Percentiles rank a stretch among this genome's conserved stretches.
Conservation (phyloP, 2,797 vertebrate species). For the Etheostoma nigrum region DNA sequence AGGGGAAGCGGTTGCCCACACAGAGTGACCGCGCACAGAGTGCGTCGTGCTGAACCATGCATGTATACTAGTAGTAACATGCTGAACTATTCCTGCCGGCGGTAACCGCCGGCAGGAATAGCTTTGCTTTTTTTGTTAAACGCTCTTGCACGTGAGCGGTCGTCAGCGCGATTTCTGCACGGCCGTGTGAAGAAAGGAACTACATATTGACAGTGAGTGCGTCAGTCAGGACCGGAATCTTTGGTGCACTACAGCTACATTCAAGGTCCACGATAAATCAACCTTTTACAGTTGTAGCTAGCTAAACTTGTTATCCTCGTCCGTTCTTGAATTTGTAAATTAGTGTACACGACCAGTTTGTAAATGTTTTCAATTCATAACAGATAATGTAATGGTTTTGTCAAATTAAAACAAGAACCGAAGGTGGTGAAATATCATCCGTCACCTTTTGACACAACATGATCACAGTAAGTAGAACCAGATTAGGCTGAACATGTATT, state of each 20-base stretch:
- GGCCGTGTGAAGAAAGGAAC: constrained; percentile 31
- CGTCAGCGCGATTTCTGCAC: too few species aligned
- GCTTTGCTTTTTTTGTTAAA: too few species aligned
- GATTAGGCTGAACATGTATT: neutral
- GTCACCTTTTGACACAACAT: neutral
- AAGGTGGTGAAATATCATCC: neutral
- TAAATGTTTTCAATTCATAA: neutral
- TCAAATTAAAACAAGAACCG: neutral
- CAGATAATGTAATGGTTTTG: rapidly evolving
- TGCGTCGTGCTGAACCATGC: too few species aligned
- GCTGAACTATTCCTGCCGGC: too few species aligned
- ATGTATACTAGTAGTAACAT: too few species aligned
- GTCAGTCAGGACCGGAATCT: constrained; percentile 37
- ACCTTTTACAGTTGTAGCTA: neutral
- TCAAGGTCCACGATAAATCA: constrained; percentile 28
- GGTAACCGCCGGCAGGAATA: too few species aligned
- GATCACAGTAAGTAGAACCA: constrained; percentile 36
- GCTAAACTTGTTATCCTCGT: rapidly evolving
- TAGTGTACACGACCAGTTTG: neutral
- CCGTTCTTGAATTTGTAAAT: constrained; percentile 13
- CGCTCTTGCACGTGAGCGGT: too few species aligned
- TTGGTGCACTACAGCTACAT: constrained; percentile 42
- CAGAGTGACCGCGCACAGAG: too few species aligned
- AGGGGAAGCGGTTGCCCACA: too few species aligned
- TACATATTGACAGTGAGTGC: neutral